phyloP scores from a whole-genome alignment of 2,888 invertebrate species.

The Drosophila niveifrons region DNA sequence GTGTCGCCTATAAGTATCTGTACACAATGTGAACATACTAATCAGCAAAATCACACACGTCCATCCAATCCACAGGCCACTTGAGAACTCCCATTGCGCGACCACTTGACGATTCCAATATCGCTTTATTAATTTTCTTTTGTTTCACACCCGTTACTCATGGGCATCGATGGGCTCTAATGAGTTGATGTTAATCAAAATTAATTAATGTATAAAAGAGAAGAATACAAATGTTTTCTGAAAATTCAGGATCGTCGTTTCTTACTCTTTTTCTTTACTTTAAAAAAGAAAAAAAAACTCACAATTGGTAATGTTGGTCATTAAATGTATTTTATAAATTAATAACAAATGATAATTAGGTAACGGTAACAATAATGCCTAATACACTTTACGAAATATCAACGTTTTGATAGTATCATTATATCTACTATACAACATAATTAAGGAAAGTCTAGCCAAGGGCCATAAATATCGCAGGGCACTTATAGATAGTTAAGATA shows the following conservation, averaged over 20 bases:
- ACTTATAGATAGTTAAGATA: constrained; percentile 40
- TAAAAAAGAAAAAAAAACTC: constrained; percentile 50
- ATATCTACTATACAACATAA: constrained; percentile 37
- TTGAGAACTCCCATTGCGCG: constrained; percentile 21
- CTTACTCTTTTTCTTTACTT: constrained; percentile 22
- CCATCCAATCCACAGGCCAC: constrained; percentile 31
- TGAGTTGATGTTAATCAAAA: neutral
- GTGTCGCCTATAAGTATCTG: constrained; percentile 42
- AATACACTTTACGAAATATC: constrained; percentile 61
- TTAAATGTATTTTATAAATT: constrained; percentile 69
- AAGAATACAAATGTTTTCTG: too few species aligned
- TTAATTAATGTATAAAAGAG: neutral
- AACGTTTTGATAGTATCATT: constrained; percentile 45
- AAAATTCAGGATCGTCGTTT: neutral
- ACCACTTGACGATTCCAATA: constrained; percentile 35
- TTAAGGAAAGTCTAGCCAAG: constrained; percentile 49
- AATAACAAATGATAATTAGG: constrained; percentile 65
- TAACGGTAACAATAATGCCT: constrained; percentile 34
- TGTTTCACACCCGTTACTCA: constrained; percentile 6
- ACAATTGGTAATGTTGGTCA: constrained; percentile 51
- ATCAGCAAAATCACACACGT: constrained; percentile 48
- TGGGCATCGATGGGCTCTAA: neutral
- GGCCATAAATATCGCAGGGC: constrained; percentile 74
- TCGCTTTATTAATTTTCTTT: constrained; percentile 1
- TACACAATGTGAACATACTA: constrained; percentile 24